Evolutionary conservation across 2,113 vertebrate genomes (phyloP), one percentile per base, ranked within the genome.

Genomic region (Saimiri boliviensis): DNA sequence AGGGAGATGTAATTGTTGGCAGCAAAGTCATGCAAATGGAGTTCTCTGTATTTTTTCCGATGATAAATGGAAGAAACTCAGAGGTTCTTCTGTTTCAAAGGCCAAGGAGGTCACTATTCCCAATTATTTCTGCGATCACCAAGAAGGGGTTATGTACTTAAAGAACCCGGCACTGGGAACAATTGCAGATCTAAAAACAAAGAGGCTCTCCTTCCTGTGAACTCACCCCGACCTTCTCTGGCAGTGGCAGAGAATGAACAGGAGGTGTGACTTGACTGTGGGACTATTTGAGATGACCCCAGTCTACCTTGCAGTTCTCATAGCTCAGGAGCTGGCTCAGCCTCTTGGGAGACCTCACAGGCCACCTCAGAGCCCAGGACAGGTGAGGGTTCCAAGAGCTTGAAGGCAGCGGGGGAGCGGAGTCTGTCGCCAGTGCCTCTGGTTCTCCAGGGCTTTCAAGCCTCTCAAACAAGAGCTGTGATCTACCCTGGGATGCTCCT

Each of bases 201-300:
- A 23, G 35, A 37, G 12, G 2, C 3, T 16, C 32, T 6, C 19
- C 52, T 19, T 42, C 52, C 8, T 1, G 0, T 1, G 2, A 4
- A 8, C 5, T 35, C 45, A 37, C 5, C 7, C 6, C n/a, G 0
- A 5, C 11, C 42, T 73, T 56, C 45, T 71, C 25, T 0, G 27
- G 11, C 16, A 9, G 56, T 2, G 77, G 45, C 71, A 8, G 21
- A 4, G 54, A 23, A 6, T 6, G 0, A 1, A 0, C 5, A 40
- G 4, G 27, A 11, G 25, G 54, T 3, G 4, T 0, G 60, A 21
- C 2, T 21, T 21, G 4, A 45, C 56, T 5, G 6, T 42, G 27
- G 49, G 58, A 49, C 3, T 6, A 2, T 8, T 60, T 32, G 2
- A 25, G 35, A 6, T 2, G 0, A 54, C 8, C 66, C 71, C 56